Evolutionary conservation across 2,888 invertebrate species (phyloP).

Genomic region (Scaptomyza parva): DNA sequence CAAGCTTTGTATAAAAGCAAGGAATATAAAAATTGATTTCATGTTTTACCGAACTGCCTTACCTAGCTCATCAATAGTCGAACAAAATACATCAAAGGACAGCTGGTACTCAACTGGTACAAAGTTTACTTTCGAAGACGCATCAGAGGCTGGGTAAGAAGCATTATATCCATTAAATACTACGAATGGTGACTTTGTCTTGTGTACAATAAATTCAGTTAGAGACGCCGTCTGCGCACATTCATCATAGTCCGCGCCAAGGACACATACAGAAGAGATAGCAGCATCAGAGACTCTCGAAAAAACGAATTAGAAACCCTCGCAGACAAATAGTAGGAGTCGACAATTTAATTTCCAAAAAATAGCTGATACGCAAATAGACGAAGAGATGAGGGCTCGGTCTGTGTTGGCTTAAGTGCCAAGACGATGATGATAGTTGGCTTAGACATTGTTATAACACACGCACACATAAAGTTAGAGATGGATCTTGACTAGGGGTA

Average conservation of each 20-base stretch:
- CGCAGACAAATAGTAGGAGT: conserved; percentile 75
- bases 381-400: conserved; percentile 54
- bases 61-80: conserved; percentile 35
- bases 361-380: conserved; percentile 57
- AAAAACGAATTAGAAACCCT: conserved; percentile 60
- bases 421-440: conserved; percentile 31
- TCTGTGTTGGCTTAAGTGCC: conserved; percentile 42
- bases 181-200: conserved; percentile 69
- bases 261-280: conserved; percentile 9
- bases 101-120: conserved; percentile 50
- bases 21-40: not conserved
- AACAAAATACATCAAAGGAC: conserved; percentile 60
- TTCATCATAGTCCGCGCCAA: conserved; percentile 64
- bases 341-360: conserved; percentile 76
- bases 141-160: conserved; percentile 25
- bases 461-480: conserved; percentile 33
- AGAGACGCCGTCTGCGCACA: conserved; percentile 75
- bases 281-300: conserved; percentile 35
- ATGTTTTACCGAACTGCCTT: not conserved
- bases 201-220: conserved; percentile 80
- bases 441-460: conserved; percentile 41
- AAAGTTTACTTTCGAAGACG: conserved; percentile 33
- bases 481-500: conserved; percentile 7
- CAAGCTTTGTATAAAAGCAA: no score
- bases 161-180: conserved; percentile 62